A percentile compares a stretch with the other conserved stretches of the same genome.
phyloP scores from a whole-genome alignment of 2,113 vertebrate genomes.

The Sisor rabdophorus region DNA sequence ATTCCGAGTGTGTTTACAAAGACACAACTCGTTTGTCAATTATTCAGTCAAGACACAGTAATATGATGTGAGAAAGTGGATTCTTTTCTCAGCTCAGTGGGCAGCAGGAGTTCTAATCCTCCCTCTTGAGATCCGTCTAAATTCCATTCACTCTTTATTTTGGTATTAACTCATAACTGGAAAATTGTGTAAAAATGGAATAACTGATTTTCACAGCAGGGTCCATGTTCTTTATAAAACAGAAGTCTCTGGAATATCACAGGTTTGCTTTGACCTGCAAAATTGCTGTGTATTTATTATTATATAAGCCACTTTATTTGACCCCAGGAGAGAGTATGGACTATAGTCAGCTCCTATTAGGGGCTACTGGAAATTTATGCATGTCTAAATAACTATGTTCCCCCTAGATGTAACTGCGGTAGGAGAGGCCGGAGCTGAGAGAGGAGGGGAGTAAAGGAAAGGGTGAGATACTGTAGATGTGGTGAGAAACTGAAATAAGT shows the following conservation, averaged over 20 bases:
- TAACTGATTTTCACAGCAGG: conserved; percentile 21
- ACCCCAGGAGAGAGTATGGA: not conserved
- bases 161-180: conserved; percentile 31
- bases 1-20: not conserved
- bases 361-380: conserved; percentile 15
- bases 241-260: conserved; percentile 9
- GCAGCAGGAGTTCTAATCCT: conserved; percentile 32
- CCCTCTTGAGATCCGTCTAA: conserved; percentile 22
- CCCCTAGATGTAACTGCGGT: conserved; percentile 12
- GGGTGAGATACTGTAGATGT: not conserved
- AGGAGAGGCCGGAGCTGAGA: not conserved
- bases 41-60: not conserved
- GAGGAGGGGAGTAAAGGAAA: not conserved
- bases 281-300: not conserved
- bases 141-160: conserved; percentile 42
- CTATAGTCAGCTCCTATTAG: conserved; percentile 4
- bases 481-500: conserved; percentile 29
- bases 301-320: not conserved
- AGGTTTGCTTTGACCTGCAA: not conserved
- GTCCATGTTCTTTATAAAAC: conserved; percentile 10
- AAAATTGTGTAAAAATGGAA: conserved; percentile 36
- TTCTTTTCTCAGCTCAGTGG: conserved; percentile 30
- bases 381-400: conserved; percentile 1
- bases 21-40: conserved; percentile 22
- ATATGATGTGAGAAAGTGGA: conserved; percentile 26